Conservation (phyloP, 1,140 invertebrate species). For the Hestina assimilis region DNA sequence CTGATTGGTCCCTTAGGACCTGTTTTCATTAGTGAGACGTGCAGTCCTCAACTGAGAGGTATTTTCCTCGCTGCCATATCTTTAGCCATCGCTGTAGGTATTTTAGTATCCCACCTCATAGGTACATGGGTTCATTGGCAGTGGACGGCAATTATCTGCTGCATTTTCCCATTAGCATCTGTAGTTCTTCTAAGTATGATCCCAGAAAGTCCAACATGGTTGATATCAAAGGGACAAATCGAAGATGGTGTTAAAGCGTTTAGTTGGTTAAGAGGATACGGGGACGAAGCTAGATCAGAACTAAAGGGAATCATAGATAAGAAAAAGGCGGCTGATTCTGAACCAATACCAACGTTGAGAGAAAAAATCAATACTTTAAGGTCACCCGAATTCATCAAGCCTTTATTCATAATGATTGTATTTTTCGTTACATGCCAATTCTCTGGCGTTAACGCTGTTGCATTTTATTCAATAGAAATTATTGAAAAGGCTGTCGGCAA, state of each 20-base stretch:
- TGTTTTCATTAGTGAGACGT: slow-evolving; percentile 80
- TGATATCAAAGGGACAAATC: slow-evolving; percentile 77
- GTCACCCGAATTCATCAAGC: slow-evolving; percentile 77
- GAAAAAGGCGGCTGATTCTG: slow-evolving; percentile 53
- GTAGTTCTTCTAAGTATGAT: slow-evolving; percentile 74
- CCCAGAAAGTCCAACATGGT: slow-evolving; percentile 87
- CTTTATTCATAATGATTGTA: slow-evolving; percentile 80
- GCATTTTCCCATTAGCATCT: slow-evolving; percentile 73
- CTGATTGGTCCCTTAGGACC: slow-evolving; percentile 74
- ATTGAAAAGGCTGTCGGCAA: slow-evolving; percentile 78
- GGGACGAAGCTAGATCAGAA: slow-evolving; percentile 71
- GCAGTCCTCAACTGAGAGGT: slow-evolving; percentile 79
- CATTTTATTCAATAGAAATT: slow-evolving; percentile 85
- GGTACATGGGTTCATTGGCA: slow-evolving; percentile 81
- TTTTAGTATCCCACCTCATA: slow-evolving; percentile 79
- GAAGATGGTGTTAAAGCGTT: slow-evolving; percentile 77
- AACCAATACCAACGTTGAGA: slow-evolving; percentile 47
- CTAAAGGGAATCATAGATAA: slow-evolving; percentile 70
- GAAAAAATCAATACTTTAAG: slow-evolving; percentile 57
- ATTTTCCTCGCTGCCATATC: slow-evolving; percentile 79
- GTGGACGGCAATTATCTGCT: slow-evolving; percentile 77
- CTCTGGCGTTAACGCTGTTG: slow-evolving; percentile 83
- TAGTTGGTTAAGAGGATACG: slow-evolving; percentile 76
- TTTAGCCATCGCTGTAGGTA: slow-evolving; percentile 78
- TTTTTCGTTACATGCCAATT: slow-evolving; percentile 82